Evolutionary conservation across 2,888 invertebrate genomes (phyloP).

Genomic region (Archips crataeganus): DNA sequence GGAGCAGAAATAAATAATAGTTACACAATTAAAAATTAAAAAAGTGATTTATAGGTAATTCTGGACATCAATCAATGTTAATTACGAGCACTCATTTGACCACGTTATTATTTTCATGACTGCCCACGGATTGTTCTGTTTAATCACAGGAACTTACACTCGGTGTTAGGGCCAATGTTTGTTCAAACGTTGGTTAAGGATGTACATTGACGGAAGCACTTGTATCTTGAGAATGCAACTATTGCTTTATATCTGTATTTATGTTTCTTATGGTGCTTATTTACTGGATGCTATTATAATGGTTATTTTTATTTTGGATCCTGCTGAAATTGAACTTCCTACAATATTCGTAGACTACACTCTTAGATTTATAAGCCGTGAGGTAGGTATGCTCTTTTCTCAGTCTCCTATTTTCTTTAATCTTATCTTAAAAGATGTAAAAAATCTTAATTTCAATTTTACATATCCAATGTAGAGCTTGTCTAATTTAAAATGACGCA

Average conservation of each 20-base stretch:
- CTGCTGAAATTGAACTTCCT: too few species aligned
- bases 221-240: neutral
- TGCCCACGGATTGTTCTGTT: slow-evolving; percentile 42
- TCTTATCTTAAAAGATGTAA: too few species aligned
- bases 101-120: slow-evolving; percentile 41
- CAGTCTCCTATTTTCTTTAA: too few species aligned
- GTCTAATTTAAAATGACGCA: too few species aligned
- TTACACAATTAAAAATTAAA: slow-evolving; percentile 22
- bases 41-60: slow-evolving; percentile 38
- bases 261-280: too few species aligned
- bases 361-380: too few species aligned
- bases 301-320: too few species aligned
- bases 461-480: too few species aligned
- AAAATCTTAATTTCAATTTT: too few species aligned
- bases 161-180: slow-evolving; percentile 24
- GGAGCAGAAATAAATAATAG: slow-evolving; percentile 21
- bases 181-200: slow-evolving; percentile 18
- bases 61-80: slow-evolving; percentile 36
- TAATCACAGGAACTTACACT: slow-evolving; percentile 40
- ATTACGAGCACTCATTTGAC: slow-evolving; percentile 38
- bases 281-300: too few species aligned
- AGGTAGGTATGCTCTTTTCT: too few species aligned
- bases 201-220: neutral
- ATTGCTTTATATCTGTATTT: neutral
- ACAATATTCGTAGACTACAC: too few species aligned